A percentile compares a stretch with the other conserved stretches of the same genome.
Evolutionary conservation across 30 jellyfish, hydroid and myxozoan genomes (phyloP).

Genomic region (Hydractinia symbiolongicarpus): DNA sequence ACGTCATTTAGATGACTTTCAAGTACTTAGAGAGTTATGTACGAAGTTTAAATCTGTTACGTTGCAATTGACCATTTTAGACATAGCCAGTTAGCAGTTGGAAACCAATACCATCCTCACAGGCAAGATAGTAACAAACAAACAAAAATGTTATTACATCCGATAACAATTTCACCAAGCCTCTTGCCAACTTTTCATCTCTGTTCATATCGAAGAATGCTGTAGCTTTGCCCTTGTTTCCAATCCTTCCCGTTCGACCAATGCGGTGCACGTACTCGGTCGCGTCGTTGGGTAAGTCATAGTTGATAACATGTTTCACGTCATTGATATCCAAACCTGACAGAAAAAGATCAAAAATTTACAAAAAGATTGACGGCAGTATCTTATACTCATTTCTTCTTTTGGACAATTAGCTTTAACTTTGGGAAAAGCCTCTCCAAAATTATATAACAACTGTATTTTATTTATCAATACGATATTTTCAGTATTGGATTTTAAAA

Average conservation of each 20-base stretch:
- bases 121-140: not conserved
- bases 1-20: too few relatives aligned
- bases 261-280: constrained; percentile 49
- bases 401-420: not conserved
- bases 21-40: too few relatives aligned
- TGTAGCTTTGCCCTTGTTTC: constrained; percentile 50
- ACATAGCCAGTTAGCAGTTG: too few relatives aligned
- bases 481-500: too few relatives aligned
- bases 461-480: too few relatives aligned
- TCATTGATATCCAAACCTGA: constrained; percentile 46
- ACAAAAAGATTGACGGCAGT: not conserved
- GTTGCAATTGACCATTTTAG: too few relatives aligned
- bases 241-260: constrained; percentile 60
- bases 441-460: not conserved
- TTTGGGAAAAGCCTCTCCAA: not conserved
- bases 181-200: constrained; percentile 40
- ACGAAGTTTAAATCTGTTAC: not conserved
- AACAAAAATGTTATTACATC: constrained; percentile 23
- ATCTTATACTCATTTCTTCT: too few relatives aligned
- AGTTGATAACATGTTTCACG: constrained; percentile 56
- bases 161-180: constrained; percentile 41
- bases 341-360: not conserved
- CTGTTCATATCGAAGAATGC: constrained; percentile 35
- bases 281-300: constrained; percentile 37
- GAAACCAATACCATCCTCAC: too few relatives aligned